Base-by-base conservation (phyloP, 2,113 vertebrate species). In the Mustela nigripes region DNA sequence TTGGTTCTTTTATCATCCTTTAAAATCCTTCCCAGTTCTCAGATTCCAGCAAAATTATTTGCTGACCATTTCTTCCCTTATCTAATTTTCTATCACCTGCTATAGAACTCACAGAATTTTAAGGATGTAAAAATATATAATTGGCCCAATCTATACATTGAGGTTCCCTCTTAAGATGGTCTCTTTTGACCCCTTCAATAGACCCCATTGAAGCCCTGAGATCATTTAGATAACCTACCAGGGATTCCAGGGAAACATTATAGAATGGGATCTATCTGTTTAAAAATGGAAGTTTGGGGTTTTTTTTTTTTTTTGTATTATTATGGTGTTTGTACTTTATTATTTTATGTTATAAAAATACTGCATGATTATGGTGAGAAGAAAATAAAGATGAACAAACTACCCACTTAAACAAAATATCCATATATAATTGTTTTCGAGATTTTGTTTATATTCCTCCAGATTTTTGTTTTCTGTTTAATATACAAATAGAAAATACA, bases 251-350 rank as follows among this genome's bases (percentile, higher is more conserved):
- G 6, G 48, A 31, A 63, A 95, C 36, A 36, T 53, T 45, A 2
- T 2, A 39, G 6, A 63, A 14, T 69, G 24, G 31, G n/a, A 28
- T 88, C 5, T 63, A 48, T 53, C 21, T 81, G 28, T 28, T 50
- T 60, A 65, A 65, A 39, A 74, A 6, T 42, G 3, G 33, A 45
- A 53, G 22, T 28, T 95, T 69, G 62, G 9, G 11, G 2, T 6
- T 22, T n/a, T 78, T 74, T 96, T 48, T 11, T 48, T 48, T 48
- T 48, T 79, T 60, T 50, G 9, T 96, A 48, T 53, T 65, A 74
- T 63, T 89, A 86, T 78, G 86, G 67, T 78, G 12, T 78, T 79
- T 91, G 58, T 50, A 88, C 12, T 97, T 94, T 87, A 33, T 76
- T 62, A 90, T 39, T 48, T 65, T 36, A 21, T 79, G 9, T 81